phyloP scores from a whole-genome alignment of 1,140 invertebrate species.

The Oedothorax gibbosus region DNA sequence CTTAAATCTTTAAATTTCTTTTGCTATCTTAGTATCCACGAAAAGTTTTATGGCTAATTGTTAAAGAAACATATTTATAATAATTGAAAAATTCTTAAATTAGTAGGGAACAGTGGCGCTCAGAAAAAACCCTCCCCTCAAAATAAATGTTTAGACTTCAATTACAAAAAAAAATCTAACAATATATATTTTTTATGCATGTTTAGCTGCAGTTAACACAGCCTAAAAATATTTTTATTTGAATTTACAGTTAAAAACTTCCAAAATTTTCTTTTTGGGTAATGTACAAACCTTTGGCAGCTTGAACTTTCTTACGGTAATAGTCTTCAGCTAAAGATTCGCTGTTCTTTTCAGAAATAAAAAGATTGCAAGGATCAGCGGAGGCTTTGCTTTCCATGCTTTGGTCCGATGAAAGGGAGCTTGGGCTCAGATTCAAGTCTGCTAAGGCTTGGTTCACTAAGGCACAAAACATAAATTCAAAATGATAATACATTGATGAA shows the following conservation, averaged over 20 bases:
- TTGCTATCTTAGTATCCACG: too few relatives aligned
- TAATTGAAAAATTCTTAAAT: too few relatives aligned
- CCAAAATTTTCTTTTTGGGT: too few relatives aligned
- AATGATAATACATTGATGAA: too few relatives aligned
- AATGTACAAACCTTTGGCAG: conserved; percentile 11
- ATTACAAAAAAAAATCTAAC: not conserved
- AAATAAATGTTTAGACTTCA: not conserved
- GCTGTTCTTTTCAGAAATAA: too few relatives aligned
- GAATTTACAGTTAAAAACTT: not conserved
- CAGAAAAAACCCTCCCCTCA: not conserved
- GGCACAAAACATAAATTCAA: too few relatives aligned
- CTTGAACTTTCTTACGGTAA: conserved; percentile 21
- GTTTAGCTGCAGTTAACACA: not conserved
- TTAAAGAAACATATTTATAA: too few relatives aligned
- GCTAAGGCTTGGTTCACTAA: too few relatives aligned
- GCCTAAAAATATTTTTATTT: not conserved
- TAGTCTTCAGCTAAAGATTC: conserved; percentile 25
- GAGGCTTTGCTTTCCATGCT: not conserved
- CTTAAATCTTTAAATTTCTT: too few relatives aligned
- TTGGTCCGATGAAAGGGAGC: not conserved
- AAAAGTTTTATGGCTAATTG: too few relatives aligned
- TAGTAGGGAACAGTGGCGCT: not conserved
- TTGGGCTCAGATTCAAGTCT: too few relatives aligned
- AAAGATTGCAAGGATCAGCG: too few relatives aligned
- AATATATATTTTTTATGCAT: not conserved